Evolutionary conservation across 2,888 invertebrate genomes (phyloP).

Genomic region (Tipula unca): DNA sequence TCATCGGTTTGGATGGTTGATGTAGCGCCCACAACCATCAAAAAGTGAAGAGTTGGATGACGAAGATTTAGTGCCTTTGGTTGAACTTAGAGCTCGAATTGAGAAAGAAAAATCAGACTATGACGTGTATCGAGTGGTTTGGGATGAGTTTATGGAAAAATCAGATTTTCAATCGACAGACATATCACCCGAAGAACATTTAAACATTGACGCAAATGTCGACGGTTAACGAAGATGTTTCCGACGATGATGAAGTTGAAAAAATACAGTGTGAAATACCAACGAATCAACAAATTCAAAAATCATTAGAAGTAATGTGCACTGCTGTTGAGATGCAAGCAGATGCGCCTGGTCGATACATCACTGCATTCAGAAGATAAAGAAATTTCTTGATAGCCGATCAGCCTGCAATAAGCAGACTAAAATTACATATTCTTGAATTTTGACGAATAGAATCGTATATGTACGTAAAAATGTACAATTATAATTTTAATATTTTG

Average conservation of each 20-base stretch:
- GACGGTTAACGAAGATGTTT: not conserved
- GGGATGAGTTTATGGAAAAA: not conserved
- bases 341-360: not conserved
- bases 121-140: not conserved
- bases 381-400: not conserved
- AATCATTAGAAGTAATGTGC: not conserved
- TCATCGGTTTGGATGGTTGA: no score
- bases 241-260: not conserved
- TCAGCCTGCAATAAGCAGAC: not conserved
- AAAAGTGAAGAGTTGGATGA: not conserved
- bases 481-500: no score
- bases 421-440: not conserved
- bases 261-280: not conserved
- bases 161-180: not conserved
- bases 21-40: not conserved
- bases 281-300: not conserved
- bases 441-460: no score
- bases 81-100: not conserved
- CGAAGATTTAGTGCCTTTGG: not conserved
- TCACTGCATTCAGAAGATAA: not conserved
- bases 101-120: not conserved
- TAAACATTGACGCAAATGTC: not conserved
- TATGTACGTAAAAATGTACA: no score
- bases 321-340: not conserved
- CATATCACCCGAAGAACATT: not conserved